Base-by-base conservation (phyloP, 53 echinoderm and acorn worm genomes). In the Mesocentrotus franciscanus region DNA sequence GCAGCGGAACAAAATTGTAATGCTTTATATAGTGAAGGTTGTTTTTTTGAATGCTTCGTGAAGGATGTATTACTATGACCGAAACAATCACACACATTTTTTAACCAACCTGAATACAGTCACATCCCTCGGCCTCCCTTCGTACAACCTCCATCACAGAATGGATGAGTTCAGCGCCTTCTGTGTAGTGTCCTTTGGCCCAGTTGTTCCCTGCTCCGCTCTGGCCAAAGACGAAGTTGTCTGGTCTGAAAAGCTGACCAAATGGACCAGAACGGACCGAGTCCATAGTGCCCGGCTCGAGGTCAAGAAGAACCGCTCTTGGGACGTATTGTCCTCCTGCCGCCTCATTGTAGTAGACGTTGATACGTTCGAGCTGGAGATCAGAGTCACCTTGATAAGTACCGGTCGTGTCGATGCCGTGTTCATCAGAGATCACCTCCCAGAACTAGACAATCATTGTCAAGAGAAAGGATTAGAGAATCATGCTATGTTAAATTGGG, bases 121-220 rank as follows among this genome's bases (percentile, higher is more conserved):
- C 97, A 78, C 97, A 98, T 90, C 97, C 90, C 57, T 98, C 98
- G 26, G 98, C 95, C 78, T 98, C 97, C 94, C 97, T 98, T 27
- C 98, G 96, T 20, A 98, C 98, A 42, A 98, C 98, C 91, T 98
- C 98, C 7, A 98, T 85, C 20, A 98, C 97, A 57, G 97, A 97
- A 89, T 98, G 97, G 12, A 97, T 95, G 16, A 98, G 96, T 90
- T 97, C 98, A 93, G 98, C 97, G 8, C 98, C 97, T 91, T 98
- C 98, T 89, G 98, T 98, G 96, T 98, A 98, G 95, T 98, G 98
- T 95, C 98, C 97, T 95, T 98, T 98, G 95, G 97, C 98, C 98
- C 98, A 98, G 97, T 98, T 98, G 98, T 98, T 98, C 33, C 97
- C 98, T 93, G 98, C 98, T 76, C 98, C 98, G 20, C 98, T 98